phyloP scores from a whole-genome alignment of 2,797 vertebrate genomes.

The Girardinus metallicus region DNA sequence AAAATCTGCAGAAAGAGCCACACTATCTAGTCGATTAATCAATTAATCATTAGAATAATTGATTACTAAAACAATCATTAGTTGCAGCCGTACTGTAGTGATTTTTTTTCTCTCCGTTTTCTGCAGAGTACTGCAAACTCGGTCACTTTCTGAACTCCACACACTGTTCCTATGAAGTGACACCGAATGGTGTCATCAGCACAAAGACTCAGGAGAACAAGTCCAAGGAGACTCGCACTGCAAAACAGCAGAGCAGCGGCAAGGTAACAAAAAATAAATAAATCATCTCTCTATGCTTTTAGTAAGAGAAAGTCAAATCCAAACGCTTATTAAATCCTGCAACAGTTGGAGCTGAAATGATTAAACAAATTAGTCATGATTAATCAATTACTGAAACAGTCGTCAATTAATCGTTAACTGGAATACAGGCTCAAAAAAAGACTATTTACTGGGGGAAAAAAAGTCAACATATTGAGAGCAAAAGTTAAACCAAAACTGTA shows the following conservation, averaged over 20 bases:
- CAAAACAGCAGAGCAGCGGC: slow-evolving; percentile 37
- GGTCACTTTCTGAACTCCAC: slow-evolving; percentile 7
- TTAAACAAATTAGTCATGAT: no score
- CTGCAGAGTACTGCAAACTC: slow-evolving; percentile 1
- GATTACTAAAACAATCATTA: no score
- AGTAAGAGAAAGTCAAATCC: slow-evolving; percentile 33
- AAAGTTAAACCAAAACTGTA: no score
- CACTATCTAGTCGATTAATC: no score
- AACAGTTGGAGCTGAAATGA: not conserved
- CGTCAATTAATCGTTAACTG: no score
- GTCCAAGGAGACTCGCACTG: slow-evolving; percentile 35
- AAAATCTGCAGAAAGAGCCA: no score
- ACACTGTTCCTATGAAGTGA: slow-evolving; percentile 23
- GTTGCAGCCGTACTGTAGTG: not conserved
- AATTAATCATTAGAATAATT: no score
- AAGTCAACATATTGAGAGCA: no score
- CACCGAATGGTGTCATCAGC: slow-evolving; percentile 28
- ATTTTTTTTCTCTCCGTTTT: not conserved
- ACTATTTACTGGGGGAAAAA: no score
- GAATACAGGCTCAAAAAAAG: no score
- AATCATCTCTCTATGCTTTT: slow-evolving; percentile 16
- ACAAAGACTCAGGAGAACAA: slow-evolving; percentile 19
- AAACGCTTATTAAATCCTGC: not conserved
- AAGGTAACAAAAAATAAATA: slow-evolving; percentile 17
- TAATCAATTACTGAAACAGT: no score